Percentiles rank a stretch among this genome's conserved stretches.
phyloP scores from a whole-genome alignment of 2,797 vertebrate species.

The Sorex maritimensis region DNA sequence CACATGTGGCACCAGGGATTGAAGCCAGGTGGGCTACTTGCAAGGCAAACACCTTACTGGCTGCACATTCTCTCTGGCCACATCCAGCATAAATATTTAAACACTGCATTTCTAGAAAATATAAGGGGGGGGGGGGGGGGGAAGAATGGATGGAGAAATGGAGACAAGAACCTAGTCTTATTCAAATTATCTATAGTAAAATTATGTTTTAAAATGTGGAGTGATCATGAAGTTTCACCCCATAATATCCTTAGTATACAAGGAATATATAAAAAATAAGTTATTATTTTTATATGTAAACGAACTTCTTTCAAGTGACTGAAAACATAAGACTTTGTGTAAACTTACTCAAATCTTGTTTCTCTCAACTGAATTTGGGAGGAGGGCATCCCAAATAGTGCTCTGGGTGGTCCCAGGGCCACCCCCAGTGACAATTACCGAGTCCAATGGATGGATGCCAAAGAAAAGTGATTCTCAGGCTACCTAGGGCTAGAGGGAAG shows the following conservation, averaged over 20 bases:
- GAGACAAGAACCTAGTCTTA: not conserved
- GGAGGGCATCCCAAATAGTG: too few relatives aligned
- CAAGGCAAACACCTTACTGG: too few relatives aligned
- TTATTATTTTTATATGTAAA: not conserved
- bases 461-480: too few relatives aligned
- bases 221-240: slow-evolving; percentile 22
- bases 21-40: too few relatives aligned
- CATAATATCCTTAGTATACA: not conserved
- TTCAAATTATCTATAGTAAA: slow-evolving; percentile 20
- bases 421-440: too few relatives aligned
- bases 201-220: slow-evolving; percentile 25
- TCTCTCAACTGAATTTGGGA: too few relatives aligned
- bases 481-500: too few relatives aligned
- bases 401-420: too few relatives aligned
- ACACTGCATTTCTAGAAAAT: not conserved
- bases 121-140: not conserved
- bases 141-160: not conserved
- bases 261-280: slow-evolving; percentile 21
- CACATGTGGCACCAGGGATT: too few relatives aligned
- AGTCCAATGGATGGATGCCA: too few relatives aligned
- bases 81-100: not conserved
- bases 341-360: not conserved
- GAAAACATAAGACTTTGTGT: not conserved
- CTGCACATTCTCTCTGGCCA: too few relatives aligned
- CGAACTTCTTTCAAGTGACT: slow-evolving; percentile 46